Evolutionary conservation across 1,140 invertebrate genomes (phyloP).

Genomic region (Ceratitis capitata): DNA sequence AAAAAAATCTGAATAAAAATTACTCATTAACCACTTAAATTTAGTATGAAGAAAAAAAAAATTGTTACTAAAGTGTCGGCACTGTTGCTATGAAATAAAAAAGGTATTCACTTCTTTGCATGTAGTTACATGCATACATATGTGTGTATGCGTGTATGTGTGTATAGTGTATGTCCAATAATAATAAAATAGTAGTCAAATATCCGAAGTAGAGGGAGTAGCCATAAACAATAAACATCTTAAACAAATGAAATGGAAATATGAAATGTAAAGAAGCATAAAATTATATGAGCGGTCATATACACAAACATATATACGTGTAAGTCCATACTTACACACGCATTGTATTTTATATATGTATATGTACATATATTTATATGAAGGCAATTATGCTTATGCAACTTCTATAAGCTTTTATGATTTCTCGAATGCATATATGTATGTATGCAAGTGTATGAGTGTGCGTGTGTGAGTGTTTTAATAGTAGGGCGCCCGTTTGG

Average conservation of each 20-base stretch:
- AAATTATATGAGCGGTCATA: not conserved
- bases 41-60: not conserved
- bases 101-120: not conserved
- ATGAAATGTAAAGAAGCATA: constrained; percentile 14
- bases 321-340: too few species aligned
- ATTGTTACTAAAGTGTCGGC: not conserved
- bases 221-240: constrained; percentile 29
- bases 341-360: too few species aligned
- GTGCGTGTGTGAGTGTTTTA: not conserved
- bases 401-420: too few species aligned
- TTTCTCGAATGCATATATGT: not conserved
- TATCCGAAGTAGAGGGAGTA: constrained; percentile 24
- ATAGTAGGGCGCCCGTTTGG: constrained; percentile 10
- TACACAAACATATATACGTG: not conserved
- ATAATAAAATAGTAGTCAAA: constrained; percentile 31
- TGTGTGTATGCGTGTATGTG: too few species aligned
- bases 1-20: too few species aligned
- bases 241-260: constrained; percentile 23
- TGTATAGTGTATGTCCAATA: too few species aligned
- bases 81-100: not conserved
- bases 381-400: too few species aligned
- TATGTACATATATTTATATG: too few species aligned
- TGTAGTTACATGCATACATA: too few species aligned
- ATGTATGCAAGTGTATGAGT: not conserved
- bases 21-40: not conserved